Conservation (phyloP, 2,888 invertebrate genomes). For the Andrena dorsata region DNA sequence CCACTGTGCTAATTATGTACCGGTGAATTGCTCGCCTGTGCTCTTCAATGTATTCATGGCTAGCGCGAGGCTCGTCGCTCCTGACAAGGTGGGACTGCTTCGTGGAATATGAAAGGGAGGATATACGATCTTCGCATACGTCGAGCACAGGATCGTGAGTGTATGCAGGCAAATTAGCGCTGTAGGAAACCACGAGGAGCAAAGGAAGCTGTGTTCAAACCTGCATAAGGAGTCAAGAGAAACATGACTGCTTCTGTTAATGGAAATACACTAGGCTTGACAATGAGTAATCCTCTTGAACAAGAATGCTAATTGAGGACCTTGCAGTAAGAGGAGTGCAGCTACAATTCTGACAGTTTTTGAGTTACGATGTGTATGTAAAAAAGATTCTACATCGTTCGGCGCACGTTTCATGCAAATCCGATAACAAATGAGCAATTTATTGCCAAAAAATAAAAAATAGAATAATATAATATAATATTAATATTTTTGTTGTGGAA, state of each 20-base stretch:
- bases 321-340: background rate
- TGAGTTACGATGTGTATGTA: no score
- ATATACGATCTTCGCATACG: slow-evolving; percentile 3
- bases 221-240: slow-evolving; percentile 40
- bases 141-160: background rate
- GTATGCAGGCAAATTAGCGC: slow-evolving; percentile 6
- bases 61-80: background rate
- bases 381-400: no score
- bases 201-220: slow-evolving; percentile 33
- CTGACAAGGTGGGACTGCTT: background rate
- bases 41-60: background rate
- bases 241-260: slow-evolving; percentile 38
- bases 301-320: slow-evolving; percentile 31
- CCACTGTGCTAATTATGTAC: slow-evolving; percentile 5
- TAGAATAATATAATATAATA: no score
- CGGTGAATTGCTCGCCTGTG: slow-evolving; percentile 10
- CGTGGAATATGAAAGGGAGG: slow-evolving; percentile 14
- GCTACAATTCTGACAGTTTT: background rate
- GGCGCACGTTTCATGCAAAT: no score
- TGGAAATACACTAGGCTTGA: slow-evolving; percentile 32
- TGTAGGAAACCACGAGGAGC: background rate
- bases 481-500: no score
- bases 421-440: no score
- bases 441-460: no score
- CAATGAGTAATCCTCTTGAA: slow-evolving; percentile 13